Evolutionary conservation across 2,888 invertebrate species (phyloP).

Genomic region (Melinopterus prodromus): DNA sequence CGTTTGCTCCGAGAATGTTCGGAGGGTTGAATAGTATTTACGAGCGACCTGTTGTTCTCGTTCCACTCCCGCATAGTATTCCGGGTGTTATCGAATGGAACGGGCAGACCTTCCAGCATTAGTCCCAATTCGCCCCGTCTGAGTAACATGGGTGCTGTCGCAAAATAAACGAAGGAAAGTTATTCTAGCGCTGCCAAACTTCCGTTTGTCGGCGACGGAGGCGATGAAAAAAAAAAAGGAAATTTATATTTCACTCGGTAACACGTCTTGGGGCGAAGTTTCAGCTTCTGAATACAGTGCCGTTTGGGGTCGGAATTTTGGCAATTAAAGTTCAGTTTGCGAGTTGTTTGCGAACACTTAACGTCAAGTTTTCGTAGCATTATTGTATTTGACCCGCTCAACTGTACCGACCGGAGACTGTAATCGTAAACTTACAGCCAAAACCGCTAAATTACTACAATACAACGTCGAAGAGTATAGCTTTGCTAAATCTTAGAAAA

Average conservation of each 20-base stretch:
- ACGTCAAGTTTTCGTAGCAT: background rate
- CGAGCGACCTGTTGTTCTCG: background rate
- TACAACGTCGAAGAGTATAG: too few species aligned
- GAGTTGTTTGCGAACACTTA: background rate
- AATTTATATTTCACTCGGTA: background rate
- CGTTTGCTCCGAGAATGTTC: background rate
- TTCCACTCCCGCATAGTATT: background rate
- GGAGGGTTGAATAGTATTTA: background rate
- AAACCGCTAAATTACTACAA: background rate
- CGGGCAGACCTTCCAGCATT: background rate
- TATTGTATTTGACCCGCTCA: background rate
- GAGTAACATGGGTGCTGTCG: background rate
- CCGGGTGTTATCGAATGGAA: background rate
- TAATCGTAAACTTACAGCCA: background rate
- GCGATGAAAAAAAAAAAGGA: background rate
- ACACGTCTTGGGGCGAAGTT: background rate
- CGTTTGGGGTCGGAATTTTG: background rate
- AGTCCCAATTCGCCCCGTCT: background rate
- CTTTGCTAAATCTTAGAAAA: too few species aligned
- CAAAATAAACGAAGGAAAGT: background rate
- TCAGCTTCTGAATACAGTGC: background rate
- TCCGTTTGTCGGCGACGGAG: background rate
- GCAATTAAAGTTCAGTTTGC: conserved; percentile 4
- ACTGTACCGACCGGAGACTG: background rate
- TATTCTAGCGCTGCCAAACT: background rate